A percentile compares a stretch with the other conserved stretches of the same genome.
Evolutionary conservation across 53 echinoderm and acorn worm species (phyloP).

Genomic region (Stichopus horrens): DNA sequence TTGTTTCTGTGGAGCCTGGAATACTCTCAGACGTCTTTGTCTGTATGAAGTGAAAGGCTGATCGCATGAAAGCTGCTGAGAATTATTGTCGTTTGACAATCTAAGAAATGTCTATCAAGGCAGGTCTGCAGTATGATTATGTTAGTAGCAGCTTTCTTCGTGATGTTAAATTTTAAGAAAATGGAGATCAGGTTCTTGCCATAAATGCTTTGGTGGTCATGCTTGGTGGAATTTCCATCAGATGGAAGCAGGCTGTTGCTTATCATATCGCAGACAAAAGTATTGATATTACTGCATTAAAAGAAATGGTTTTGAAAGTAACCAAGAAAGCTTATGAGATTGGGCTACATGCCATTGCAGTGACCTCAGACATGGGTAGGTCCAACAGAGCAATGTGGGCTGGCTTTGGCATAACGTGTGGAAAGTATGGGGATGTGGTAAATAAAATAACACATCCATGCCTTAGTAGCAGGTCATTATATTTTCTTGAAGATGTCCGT

Average conservation of each 20-base stretch:
- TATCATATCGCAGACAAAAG: conserved; percentile 1
- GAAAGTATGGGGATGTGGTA: no score
- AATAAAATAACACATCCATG: conserved; percentile 1
- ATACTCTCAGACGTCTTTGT: no score
- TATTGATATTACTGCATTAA: not conserved
- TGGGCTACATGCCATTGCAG: not conserved
- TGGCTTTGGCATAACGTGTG: no score
- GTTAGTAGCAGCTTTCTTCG: not conserved
- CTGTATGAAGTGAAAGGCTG: not conserved
- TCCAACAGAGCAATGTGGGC: no score
- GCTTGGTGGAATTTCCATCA: not conserved
- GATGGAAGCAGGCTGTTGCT: conserved; percentile 36
- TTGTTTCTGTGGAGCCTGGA: no score
- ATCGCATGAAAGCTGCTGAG: not conserved
- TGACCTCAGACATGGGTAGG: no score
- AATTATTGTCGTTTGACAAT: conserved; percentile 5
- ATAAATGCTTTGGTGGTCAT: no score
- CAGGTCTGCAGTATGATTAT: conserved; percentile 8
- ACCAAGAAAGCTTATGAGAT: not conserved
- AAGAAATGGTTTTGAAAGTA: not conserved
- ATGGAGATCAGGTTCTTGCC: no score
- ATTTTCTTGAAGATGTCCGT: conserved; percentile 6
- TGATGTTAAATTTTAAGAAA: not conserved
- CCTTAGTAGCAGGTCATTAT: not conserved
- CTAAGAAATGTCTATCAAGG: not conserved